These are phyloP conservation scores for Mylabris phalerata DNA, from an alignment of 1,140 invertebrate species.

Conservation along the genomic window DNA sequence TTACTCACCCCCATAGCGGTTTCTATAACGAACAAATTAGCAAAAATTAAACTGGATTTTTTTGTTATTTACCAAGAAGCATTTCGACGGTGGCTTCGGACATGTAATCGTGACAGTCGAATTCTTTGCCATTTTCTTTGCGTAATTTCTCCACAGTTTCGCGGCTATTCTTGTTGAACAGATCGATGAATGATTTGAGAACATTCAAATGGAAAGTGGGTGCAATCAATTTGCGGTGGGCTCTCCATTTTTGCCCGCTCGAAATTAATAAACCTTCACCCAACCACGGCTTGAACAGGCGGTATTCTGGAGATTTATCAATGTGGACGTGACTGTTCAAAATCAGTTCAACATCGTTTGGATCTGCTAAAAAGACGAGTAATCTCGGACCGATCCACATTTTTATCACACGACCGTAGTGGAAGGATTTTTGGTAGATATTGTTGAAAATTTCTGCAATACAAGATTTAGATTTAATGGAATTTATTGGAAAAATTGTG, in stretches of 20 bases:
- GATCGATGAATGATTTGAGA: constrained; percentile 72
- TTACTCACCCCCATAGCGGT: constrained; percentile 77
- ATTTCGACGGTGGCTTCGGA: constrained; percentile 77
- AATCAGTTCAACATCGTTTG: constrained; percentile 66
- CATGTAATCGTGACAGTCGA: constrained; percentile 78
- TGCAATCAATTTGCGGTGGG: constrained; percentile 72
- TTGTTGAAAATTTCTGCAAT: constrained; percentile 59
- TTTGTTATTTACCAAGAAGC: constrained; percentile 53
- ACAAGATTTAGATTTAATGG: not conserved
- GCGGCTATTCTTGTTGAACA: constrained; percentile 71
- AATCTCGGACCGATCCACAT: constrained; percentile 69
- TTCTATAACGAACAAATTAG: constrained; percentile 43
- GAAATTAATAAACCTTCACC: constrained; percentile 81
- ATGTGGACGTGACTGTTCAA: constrained; percentile 73
- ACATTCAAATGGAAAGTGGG: constrained; percentile 80
- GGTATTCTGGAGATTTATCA: constrained; percentile 69
- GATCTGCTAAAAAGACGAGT: constrained; percentile 63
- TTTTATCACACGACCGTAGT: constrained; percentile 53
- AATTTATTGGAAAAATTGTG: not conserved
- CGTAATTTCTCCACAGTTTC: constrained; percentile 58
- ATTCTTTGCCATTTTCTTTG: constrained; percentile 58
- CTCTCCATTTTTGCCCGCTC: constrained; percentile 70
- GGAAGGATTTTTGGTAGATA: constrained; percentile 49
- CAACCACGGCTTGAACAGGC: constrained; percentile 84
- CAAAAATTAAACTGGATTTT: too few species aligned